Evolutionary conservation across 2,888 invertebrate genomes (phyloP), one percentile per base, ranked within the genome.

Genomic region (Oxyscelio sp.): DNA sequence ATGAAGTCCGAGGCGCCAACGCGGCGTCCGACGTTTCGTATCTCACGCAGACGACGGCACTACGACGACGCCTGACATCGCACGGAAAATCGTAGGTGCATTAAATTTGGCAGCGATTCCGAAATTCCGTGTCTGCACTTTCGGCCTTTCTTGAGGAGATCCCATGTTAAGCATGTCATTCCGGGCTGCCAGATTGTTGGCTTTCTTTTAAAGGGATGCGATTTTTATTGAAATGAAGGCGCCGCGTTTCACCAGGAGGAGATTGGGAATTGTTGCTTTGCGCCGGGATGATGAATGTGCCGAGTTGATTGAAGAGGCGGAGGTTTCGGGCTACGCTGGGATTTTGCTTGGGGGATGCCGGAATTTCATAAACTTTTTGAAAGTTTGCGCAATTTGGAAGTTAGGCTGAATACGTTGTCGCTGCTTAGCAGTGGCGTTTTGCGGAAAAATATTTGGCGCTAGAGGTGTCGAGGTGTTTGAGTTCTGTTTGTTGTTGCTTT

Each of bases 1-100:
- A 89, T 88, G 82, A 88, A 88, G 86, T 56, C 88, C 82, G 74
- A 87, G 93, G 92, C 93, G 93, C 93, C 92, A 90, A 85, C 85
- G 83, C 85, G 92, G 90, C 92, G 92, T 90, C 90, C 87, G 86
- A 88, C 86, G 87, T 87, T 85, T 48, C 75, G 45, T 56, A 77
- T 80, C 85, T 85, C 74, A 74, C 75, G 70, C 84, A 82, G 74
- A 85, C 85, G 81, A 83, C 83, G 43, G 63, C 73, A 50, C 77
- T 58, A 61, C 87, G 85, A 71, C 81, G 85, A 75, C 83, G 87
- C 83, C 85, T 80, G 77, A 71, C 52, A 83, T 83, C 86, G 86
- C 87, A 21, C n/a, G 9, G 84, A 89, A 89, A 89, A 88, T 82
- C 90, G 85, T 88, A 89, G 87, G 88, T 88, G 90, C 91, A 90